Percentiles rank a stretch among this genome's conserved stretches.
These are phyloP conservation scores for Anoplolepis gracilipes DNA, from an alignment of 1,140 invertebrate genomes.

Conservation along the genomic window DNA sequence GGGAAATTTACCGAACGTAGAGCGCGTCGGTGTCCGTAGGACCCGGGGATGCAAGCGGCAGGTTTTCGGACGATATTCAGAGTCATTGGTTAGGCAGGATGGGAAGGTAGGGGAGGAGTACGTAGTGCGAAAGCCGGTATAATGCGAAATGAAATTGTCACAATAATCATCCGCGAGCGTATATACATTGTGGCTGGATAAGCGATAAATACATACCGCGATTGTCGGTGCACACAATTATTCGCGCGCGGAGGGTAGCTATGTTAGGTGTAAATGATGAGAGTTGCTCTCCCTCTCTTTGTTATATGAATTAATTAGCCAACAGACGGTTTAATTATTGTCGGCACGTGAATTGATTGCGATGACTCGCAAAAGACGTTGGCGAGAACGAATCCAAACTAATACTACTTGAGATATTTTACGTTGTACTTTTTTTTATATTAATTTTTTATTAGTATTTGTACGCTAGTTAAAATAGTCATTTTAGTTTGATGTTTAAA, in stretches of 20 bases:
- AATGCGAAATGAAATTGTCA: conserved; percentile 79
- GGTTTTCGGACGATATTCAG: conserved; percentile 34
- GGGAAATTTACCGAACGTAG: conserved; percentile 78
- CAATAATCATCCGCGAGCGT: conserved; percentile 76
- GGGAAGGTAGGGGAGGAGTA: background rate
- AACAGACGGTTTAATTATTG: conserved; percentile 37
- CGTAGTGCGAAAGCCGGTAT: conserved; percentile 38
- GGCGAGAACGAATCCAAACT: background rate
- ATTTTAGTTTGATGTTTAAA: too few relatives aligned
- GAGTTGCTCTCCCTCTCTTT: conserved; percentile 11
- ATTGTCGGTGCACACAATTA: background rate
- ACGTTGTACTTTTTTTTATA: too few relatives aligned
- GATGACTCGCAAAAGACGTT: background rate
- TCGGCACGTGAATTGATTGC: conserved; percentile 9
- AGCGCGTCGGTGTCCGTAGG: conserved; percentile 9
- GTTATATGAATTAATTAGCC: conserved; percentile 30
- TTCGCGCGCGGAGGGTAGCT: conserved; percentile 15
- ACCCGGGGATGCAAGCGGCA: background rate
- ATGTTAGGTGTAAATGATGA: conserved; percentile 42
- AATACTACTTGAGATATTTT: too few relatives aligned
- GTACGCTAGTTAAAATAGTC: too few relatives aligned
- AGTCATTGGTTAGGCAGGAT: conserved; percentile 55
- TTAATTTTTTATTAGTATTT: too few relatives aligned
- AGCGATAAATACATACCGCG: conserved; percentile 66
- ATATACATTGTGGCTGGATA: conserved; percentile 69